A percentile compares a stretch with the other conserved stretches of the same genome.
Conservation (phyloP, 2,797 vertebrate genomes). For the Triplophysa yarkandensis region DNA sequence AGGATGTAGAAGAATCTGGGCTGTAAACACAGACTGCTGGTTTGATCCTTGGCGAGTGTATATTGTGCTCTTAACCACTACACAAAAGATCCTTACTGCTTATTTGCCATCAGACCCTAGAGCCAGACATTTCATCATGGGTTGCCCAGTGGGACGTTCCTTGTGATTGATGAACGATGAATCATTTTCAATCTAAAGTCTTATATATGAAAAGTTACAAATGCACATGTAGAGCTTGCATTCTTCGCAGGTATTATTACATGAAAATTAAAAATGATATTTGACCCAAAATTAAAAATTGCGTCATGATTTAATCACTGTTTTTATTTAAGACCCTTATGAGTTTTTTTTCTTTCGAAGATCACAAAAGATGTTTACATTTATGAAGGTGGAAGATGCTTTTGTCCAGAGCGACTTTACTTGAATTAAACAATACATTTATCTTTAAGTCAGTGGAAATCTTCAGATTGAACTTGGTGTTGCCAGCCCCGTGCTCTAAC, state of each 20-base stretch:
- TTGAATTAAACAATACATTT: no score
- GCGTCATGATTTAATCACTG: no score
- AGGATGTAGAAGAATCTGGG: neutral
- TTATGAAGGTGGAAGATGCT: no score
- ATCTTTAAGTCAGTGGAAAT: no score
- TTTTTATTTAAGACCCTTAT: no score
- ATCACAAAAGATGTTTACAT: no score
- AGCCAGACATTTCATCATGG: neutral
- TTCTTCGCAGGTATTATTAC: neutral
- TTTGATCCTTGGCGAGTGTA: neutral
- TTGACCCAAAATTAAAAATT: no score
- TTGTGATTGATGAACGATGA: slow-evolving; percentile 4
- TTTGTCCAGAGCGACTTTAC: no score
- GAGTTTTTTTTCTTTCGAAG: no score
- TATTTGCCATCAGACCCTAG: neutral
- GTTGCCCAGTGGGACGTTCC: neutral
- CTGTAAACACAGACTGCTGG: neutral
- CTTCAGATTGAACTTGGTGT: no score
- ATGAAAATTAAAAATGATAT: slow-evolving; percentile 7
- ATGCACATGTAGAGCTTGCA: slow-evolving; percentile 11
- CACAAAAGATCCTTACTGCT: neutral
- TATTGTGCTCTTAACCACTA: neutral
- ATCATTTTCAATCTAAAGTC: slow-evolving; percentile 3
- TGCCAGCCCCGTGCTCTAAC: no score
- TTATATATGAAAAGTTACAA: neutral